These are phyloP conservation scores for Corydoras maculifer DNA, from an alignment of 2,113 vertebrate species.

Conservation along the genomic window DNA sequence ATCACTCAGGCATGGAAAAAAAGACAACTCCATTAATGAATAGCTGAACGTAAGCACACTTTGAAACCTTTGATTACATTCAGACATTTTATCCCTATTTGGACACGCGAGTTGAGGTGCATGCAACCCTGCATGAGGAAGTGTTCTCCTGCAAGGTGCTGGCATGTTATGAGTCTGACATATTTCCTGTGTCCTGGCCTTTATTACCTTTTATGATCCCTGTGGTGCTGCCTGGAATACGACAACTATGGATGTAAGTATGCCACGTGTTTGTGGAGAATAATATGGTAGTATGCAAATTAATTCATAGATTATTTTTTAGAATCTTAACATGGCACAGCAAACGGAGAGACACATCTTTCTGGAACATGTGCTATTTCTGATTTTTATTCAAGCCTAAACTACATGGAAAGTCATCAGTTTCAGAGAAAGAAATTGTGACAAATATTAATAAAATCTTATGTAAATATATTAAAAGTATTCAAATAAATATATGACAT, in stretches of 20 bases:
- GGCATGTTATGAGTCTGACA: constrained; percentile 48
- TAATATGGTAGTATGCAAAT: constrained; percentile 16
- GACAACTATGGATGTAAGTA: constrained; percentile 24
- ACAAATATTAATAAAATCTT: no score
- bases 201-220: constrained; percentile 44
- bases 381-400: no score
- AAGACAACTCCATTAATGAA: not conserved
- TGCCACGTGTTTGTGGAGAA: constrained; percentile 34
- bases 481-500: no score
- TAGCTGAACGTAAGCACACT: not conserved
- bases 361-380: no score
- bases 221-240: constrained; percentile 48
- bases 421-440: no score
- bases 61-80: constrained; percentile 23
- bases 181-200: constrained; percentile 49
- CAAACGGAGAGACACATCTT: not conserved
- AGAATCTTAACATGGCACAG: constrained; percentile 2
- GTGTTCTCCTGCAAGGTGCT: constrained; percentile 32
- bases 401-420: no score
- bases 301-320: constrained; percentile 10
- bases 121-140: constrained; percentile 37
- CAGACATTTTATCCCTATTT: constrained; percentile 40
- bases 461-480: no score
- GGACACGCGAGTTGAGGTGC: constrained; percentile 8
- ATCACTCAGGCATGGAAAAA: constrained; percentile 2